Conservation (phyloP, 2,797 vertebrate species). For the Mallotus villosus region DNA sequence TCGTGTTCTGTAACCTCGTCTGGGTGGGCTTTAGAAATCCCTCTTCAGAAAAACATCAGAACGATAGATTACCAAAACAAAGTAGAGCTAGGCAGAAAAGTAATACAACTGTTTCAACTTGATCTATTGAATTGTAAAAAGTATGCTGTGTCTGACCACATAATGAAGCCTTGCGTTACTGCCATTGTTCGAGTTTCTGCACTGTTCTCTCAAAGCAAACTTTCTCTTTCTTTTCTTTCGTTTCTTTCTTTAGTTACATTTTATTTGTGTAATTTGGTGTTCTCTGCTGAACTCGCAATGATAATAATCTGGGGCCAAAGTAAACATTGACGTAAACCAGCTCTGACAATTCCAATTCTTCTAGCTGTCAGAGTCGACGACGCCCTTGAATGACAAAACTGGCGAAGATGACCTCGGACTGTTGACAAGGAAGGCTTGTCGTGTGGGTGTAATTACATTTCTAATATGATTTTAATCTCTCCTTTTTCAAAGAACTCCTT, state of each 20-base stretch:
- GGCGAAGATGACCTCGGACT: slow-evolving; percentile 31
- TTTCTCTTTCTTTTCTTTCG: no score
- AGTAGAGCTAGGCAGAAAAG: no score
- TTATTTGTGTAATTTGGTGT: slow-evolving; percentile 38
- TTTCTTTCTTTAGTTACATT: neutral
- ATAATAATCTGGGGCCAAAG: slow-evolving; percentile 56
- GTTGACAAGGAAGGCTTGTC: slow-evolving; percentile 37
- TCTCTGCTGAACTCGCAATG: slow-evolving; percentile 28
- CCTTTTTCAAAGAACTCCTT: slow-evolving; percentile 30
- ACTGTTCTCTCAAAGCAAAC: no score
- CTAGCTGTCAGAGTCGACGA: slow-evolving; percentile 42
- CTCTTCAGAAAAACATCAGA: no score
- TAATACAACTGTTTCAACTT: no score
- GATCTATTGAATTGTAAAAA: no score
- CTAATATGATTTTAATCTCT: slow-evolving; percentile 54
- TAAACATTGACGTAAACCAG: slow-evolving; percentile 63
- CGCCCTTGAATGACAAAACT: slow-evolving; percentile 30
- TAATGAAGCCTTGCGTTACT: no score
- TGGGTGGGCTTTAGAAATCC: no score
- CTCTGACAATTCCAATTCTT: slow-evolving; percentile 62
- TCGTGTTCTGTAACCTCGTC: no score
- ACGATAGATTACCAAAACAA: no score
- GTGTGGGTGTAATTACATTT: slow-evolving; percentile 42
- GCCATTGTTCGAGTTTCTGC: no score
- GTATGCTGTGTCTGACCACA: no score